Evolutionary conservation across 2,888 invertebrate genomes (phyloP).

Genomic region (Pristionchus entomophagus): DNA sequence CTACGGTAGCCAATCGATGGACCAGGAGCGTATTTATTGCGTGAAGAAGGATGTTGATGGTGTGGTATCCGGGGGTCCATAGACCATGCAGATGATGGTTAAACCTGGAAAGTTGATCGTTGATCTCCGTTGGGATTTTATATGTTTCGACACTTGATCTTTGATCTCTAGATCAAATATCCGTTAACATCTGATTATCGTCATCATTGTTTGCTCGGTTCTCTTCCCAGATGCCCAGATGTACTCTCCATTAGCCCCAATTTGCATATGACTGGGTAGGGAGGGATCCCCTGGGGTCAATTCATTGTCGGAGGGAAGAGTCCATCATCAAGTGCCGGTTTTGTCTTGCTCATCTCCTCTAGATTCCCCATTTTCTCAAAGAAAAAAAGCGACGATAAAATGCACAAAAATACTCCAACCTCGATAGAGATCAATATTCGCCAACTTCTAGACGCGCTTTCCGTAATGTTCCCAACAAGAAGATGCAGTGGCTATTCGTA

Average conservation of each 20-base stretch:
- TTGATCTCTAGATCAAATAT: no score
- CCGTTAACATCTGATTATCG: background rate
- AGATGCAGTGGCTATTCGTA: no score
- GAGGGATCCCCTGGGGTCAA: background rate
- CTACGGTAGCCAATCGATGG: slow-evolving; percentile 51
- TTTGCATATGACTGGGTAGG: slow-evolving; percentile 36
- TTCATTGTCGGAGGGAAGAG: slow-evolving; percentile 14
- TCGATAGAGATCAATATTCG: no score
- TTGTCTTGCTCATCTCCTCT: background rate
- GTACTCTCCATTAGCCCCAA: background rate
- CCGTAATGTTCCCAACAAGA: no score
- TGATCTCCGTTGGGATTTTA: background rate
- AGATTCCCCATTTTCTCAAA: no score
- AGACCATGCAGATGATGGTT: slow-evolving; percentile 81
- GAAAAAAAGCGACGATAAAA: no score
- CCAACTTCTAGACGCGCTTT: no score
- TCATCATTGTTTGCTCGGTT: background rate
- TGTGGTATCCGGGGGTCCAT: slow-evolving; percentile 81
- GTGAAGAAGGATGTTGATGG: slow-evolving; percentile 86
- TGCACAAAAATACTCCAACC: no score
- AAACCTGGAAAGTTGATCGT: slow-evolving; percentile 73
- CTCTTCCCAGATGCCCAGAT: background rate
- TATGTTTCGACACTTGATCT: background rate
- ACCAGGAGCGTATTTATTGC: slow-evolving; percentile 80
- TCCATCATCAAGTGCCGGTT: slow-evolving; percentile 28